Conservation (phyloP, 2,113 vertebrate species). For the Mastomys natalensis region DNA sequence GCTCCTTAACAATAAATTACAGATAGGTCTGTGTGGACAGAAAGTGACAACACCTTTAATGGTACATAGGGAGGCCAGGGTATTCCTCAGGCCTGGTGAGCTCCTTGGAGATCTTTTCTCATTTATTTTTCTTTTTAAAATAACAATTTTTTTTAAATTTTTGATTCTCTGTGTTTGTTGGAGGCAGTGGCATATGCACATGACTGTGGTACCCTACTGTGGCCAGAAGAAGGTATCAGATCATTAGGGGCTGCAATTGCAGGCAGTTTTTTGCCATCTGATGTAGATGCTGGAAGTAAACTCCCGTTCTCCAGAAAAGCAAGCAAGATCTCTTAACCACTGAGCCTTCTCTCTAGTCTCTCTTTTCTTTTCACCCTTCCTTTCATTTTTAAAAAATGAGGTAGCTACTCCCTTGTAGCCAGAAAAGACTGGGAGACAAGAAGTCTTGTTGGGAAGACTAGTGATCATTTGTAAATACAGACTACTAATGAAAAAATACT, state of each 20-base stretch:
- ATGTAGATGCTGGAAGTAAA: background rate
- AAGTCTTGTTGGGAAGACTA: background rate
- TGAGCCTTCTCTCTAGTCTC: background rate
- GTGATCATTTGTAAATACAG: background rate
- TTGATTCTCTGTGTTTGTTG: background rate
- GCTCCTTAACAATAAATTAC: background rate
- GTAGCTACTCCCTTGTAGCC: background rate
- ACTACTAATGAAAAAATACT: background rate
- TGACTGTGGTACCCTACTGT: background rate
- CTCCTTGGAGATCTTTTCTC: background rate
- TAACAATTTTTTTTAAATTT: background rate
- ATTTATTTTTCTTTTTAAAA: background rate
- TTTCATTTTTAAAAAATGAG: background rate
- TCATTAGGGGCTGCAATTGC: background rate
- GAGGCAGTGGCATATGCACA: background rate
- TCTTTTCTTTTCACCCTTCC: background rate
- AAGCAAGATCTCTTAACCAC: background rate
- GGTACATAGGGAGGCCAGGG: no score
- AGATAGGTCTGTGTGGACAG: background rate
- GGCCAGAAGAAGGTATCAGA: background rate
- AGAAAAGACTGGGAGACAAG: background rate
- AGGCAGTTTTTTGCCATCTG: background rate
- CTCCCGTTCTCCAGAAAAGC: background rate
- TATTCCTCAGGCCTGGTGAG: no score
- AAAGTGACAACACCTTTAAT: background rate